Base-by-base conservation (phyloP, 2,113 vertebrate genomes). In the Ophthalmolycus amberensis region DNA sequence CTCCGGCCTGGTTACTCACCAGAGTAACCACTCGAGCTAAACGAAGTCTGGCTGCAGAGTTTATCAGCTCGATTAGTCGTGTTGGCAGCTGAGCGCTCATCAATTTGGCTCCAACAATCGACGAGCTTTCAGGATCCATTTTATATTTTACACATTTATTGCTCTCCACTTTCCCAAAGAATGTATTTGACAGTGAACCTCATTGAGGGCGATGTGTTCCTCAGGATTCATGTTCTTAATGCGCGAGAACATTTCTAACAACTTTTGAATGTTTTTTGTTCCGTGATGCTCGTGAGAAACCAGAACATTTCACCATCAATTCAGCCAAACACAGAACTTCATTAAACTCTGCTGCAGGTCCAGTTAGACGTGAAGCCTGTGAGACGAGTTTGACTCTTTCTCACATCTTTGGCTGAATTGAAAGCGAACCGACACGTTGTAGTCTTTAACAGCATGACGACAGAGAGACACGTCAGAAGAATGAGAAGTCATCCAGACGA, bases 201-300 rank as follows among this genome's bases (percentile, higher is more conserved):
- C 7, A 40, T 40, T 9, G 1, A 40, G 9, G 7, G 38, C 2
- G 9, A 40, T 9, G 1, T 44, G 42, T 44, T 14, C 11, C 2
- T 44, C 5, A 14, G 42, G 11, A 44, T 44, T 14, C 15, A 44
- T 15, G 15, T 52, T 52, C 7, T 22, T 22, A 20, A 8, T 7
- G 50, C 50, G 9, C 32, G 4, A 32, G 2, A 22, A 52, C 7
- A 52, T 16, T 40, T 34, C 34, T 34, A 34, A 34, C 34, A 34
- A 34, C 38, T 40, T 40, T 40, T 40, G 11, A 14, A 42, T 58
- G 9, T 15, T 60, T 18, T 22, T 3, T 42, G 40, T 42, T 12
- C 5, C 27, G 22, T 50, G 59, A 15, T 74, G 65, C 54, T 9
- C 52, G 60, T 82, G 69, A 70, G 76, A 85, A 83, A 77, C 44